phyloP scores from a whole-genome alignment of 2,888 invertebrate genomes.

The Morpho helenor region DNA sequence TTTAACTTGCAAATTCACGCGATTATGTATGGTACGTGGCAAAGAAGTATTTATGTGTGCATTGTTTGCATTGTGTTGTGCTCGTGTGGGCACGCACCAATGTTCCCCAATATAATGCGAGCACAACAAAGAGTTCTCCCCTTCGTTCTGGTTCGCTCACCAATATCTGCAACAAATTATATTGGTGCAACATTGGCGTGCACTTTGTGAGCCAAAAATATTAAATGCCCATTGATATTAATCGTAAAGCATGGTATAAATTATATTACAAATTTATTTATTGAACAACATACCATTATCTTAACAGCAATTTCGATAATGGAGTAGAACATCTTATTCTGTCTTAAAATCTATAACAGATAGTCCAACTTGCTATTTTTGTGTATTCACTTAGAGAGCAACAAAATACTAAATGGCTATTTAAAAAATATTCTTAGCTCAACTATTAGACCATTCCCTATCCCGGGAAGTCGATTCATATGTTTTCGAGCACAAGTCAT shows the following conservation, averaged over 20 bases:
- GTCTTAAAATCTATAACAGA: too few relatives aligned
- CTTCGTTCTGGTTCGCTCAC: slow-evolving; percentile 45
- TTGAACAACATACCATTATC: too few relatives aligned
- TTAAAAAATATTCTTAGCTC: not conserved
- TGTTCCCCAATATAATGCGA: slow-evolving; percentile 36
- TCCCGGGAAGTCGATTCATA: too few relatives aligned
- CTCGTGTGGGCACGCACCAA: slow-evolving; percentile 57
- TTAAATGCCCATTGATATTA: slow-evolving; percentile 1
- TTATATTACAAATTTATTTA: not conserved
- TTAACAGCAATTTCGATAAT: too few relatives aligned
- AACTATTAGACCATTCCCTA: too few relatives aligned
- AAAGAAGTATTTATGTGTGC: slow-evolving; percentile 67
- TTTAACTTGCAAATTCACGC: slow-evolving; percentile 72
- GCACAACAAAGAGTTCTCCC: slow-evolving; percentile 37
- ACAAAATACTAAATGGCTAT: too few relatives aligned
- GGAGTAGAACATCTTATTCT: too few relatives aligned
- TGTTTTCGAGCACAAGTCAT: too few relatives aligned
- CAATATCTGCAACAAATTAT: slow-evolving; percentile 43
- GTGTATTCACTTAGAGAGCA: too few relatives aligned
- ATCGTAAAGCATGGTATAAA: not conserved
- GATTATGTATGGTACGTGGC: slow-evolving; percentile 64
- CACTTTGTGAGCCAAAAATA: slow-evolving; percentile 6
- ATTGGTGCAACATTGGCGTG: slow-evolving; percentile 47
- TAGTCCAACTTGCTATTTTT: too few relatives aligned
- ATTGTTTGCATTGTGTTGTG: slow-evolving; percentile 62